phyloP scores from a whole-genome alignment of 2,797 vertebrate species.

The Helicolenus hilgendorfi region DNA sequence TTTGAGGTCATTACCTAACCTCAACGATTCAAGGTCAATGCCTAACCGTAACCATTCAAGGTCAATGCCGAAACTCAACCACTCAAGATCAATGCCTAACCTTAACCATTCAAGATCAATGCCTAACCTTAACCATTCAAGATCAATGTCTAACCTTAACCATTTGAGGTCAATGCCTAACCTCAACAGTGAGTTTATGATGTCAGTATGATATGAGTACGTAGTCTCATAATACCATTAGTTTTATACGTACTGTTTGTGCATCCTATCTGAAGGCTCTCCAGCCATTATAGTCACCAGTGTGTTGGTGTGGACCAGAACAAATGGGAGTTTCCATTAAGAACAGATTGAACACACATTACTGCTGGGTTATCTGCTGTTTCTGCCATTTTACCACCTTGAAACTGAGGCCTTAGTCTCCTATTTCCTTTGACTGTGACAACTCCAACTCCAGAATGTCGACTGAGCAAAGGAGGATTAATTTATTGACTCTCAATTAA shows the following conservation, averaged over 20 bases:
- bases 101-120: accelerated
- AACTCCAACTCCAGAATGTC: not conserved
- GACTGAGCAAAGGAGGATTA: slow-evolving; percentile 2
- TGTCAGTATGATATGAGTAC: too few species aligned
- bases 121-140: too few species aligned
- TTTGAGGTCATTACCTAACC: accelerated
- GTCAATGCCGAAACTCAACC: too few species aligned
- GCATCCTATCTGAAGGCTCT: too few species aligned
- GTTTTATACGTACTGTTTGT: too few species aligned
- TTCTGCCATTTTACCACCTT: not conserved
- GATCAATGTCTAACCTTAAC: too few species aligned
- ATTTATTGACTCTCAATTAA: slow-evolving; percentile 4
- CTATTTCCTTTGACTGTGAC: not conserved
- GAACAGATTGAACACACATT: not conserved
- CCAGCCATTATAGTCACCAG: too few species aligned
- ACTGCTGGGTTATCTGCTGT: not conserved
- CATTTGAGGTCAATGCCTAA: too few species aligned
- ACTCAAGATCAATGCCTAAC: too few species aligned
- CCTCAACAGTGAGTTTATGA: too few species aligned
- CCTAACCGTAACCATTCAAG: accelerated
- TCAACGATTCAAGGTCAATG: accelerated
- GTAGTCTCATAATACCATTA: too few species aligned
- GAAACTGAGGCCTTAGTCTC: not conserved
- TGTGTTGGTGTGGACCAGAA: too few species aligned
- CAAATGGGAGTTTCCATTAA: not conserved